These are phyloP conservation scores for Oreochromis aureus DNA, from an alignment of 2,113 vertebrate species.

Conservation along the genomic window DNA sequence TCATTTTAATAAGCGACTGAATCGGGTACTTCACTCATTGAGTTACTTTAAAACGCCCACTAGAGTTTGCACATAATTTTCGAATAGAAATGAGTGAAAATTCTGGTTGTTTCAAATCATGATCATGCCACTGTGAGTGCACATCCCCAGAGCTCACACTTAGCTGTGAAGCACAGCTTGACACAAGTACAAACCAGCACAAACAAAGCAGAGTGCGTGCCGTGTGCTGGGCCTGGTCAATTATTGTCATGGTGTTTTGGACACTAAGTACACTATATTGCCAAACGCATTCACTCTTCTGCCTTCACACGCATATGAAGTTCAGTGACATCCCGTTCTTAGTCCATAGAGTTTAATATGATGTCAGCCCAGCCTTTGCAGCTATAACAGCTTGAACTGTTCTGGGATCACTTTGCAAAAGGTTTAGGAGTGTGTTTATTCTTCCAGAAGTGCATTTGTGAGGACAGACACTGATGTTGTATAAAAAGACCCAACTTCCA, in stretches of 20 bases:
- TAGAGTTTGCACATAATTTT: not conserved
- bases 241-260: not conserved
- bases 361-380: not conserved
- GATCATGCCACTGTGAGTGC: not conserved
- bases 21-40: not conserved
- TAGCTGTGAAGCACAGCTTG: not conserved
- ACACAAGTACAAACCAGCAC: not conserved
- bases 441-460: not conserved
- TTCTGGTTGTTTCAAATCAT: not conserved
- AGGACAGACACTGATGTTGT: not conserved
- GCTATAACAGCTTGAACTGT: not conserved
- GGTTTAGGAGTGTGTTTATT: not conserved
- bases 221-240: not conserved
- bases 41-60: not conserved
- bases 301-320: not conserved
- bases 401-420: not conserved
- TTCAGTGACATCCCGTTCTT: not conserved
- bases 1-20: not conserved
- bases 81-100: not conserved
- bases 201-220: not conserved
- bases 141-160: not conserved
- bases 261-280: not conserved
- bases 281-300: not conserved
- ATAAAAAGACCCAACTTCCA: not conserved
- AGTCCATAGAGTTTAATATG: not conserved